Evolutionary conservation across 92 coral and sea anemone genomes (phyloP).

Genomic region (Meandrina meandrites): DNA sequence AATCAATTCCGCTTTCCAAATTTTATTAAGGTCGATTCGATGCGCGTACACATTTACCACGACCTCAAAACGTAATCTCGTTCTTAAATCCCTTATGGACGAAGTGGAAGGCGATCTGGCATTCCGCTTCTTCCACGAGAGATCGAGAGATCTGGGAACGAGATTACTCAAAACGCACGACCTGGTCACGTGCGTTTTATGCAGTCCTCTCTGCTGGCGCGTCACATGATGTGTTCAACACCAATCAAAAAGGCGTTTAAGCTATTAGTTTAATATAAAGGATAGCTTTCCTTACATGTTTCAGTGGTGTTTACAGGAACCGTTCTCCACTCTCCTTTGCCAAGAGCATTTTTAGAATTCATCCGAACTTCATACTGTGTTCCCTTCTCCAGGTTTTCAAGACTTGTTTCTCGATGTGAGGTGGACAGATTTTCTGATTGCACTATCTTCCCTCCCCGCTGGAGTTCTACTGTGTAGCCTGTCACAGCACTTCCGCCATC

Average conservation of each 20-base stretch:
- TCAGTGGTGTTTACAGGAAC: slow-evolving; percentile 36
- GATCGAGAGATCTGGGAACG: no score
- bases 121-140: no score
- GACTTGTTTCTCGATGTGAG: slow-evolving; percentile 15
- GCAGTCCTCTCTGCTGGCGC: neutral
- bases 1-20: neutral
- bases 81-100: no score
- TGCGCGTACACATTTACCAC: neutral
- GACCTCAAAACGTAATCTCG: neutral
- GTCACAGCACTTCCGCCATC: slow-evolving; percentile 57
- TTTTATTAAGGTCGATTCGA: neutral
- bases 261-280: neutral
- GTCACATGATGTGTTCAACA: neutral
- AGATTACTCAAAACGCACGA: neutral
- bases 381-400: slow-evolving; percentile 26
- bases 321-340: slow-evolving; percentile 58
- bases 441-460: slow-evolving; percentile 21
- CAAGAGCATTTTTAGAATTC: slow-evolving; percentile 43
- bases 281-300: slow-evolving; percentile 39
- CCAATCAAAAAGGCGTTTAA: no score
- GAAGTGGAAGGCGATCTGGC: no score
- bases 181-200: neutral
- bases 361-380: slow-evolving; percentile 43
- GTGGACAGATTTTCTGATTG: slow-evolving; percentile 30
- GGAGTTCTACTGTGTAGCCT: slow-evolving; percentile 48